Evolutionary conservation across 30 jellyfish, hydroid and myxozoan species (phyloP).

Genomic region (Turritopsis rubra): DNA sequence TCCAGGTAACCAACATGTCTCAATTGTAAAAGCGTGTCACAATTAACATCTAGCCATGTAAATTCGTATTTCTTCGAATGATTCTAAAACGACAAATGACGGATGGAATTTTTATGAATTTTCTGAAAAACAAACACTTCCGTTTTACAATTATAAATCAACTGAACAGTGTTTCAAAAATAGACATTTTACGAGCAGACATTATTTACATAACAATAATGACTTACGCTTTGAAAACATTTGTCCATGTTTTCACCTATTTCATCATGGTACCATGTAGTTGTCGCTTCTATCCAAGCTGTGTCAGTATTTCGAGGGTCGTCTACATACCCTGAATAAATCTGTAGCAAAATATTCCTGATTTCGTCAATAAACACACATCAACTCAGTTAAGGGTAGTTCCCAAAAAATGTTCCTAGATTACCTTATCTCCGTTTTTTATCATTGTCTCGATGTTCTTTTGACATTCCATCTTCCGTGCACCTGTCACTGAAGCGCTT

Average conservation of each 20-base stretch:
- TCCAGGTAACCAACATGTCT: background rate
- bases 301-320: slow-evolving; percentile 66
- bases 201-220: no score
- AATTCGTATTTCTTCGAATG: background rate
- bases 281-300: slow-evolving; percentile 56
- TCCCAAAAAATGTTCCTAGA: no score
- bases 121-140: no score
- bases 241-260: slow-evolving; percentile 33
- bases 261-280: slow-evolving; percentile 50
- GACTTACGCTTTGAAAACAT: slow-evolving; percentile 22
- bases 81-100: no score
- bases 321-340: slow-evolving; percentile 25
- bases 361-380: no score
- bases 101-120: no score
- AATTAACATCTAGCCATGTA: background rate
- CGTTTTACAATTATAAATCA: background rate
- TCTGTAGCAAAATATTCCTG: background rate
- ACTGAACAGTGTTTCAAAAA: background rate
- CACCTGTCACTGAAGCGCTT: background rate
- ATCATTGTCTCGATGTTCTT: background rate
- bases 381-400: no score
- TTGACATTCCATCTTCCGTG: background rate
- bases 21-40: background rate
- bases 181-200: background rate
- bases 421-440: background rate